Base-by-base conservation (phyloP, 2,113 vertebrate genomes). In the Zapornia atra region DNA sequence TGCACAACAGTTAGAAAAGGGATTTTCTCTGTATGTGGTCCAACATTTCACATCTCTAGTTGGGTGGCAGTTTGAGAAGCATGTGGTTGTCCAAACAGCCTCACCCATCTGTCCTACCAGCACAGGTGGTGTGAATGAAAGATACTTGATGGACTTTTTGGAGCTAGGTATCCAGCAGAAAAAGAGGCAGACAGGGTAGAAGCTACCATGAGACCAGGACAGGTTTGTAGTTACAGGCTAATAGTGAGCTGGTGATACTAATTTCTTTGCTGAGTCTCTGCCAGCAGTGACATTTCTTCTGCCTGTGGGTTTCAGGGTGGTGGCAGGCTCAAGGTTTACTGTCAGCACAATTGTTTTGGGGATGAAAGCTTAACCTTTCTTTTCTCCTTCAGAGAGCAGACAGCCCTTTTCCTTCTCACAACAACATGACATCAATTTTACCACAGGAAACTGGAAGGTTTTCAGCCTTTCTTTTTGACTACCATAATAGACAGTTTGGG, bases 341-440 rank as follows among this genome's bases (percentile, higher is more conserved):
- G 96, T 94, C 95, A 94, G 79, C 56, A 71, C 80, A 88, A 88
- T 93, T 95, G 94, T 94, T 95, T 94, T 63, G 90, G 79, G 86
- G n/a, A 48, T 96, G 77, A 94, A 88, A 78, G 80, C 68, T 96
- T 95, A 93, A 96, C 93, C 94, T 96, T 97, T 94, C 46, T 57
- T 77, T 96, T 91, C 63, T 70, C 71, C 85, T 95, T 92, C 40
- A 61, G 82, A 92, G 75, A 81, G 51, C 60, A 88, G 60, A 86
- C 56, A 93, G 76, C 90, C 92, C 76, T 96, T 95, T 94, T 92
- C 68, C 71, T 17, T 86, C 82, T 77, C 42, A 68, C 60, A 86
- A 66, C 44, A 94, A 80, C 34, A 40, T 10, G 24, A 50, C 76
- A 90, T 94, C 79, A 75, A 10, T 96, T 96, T 86, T 78, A 81